A percentile compares a stretch with the other conserved stretches of the same genome.
Conservation (phyloP, 2,113 vertebrate species). For the Chaetops frenatus region DNA sequence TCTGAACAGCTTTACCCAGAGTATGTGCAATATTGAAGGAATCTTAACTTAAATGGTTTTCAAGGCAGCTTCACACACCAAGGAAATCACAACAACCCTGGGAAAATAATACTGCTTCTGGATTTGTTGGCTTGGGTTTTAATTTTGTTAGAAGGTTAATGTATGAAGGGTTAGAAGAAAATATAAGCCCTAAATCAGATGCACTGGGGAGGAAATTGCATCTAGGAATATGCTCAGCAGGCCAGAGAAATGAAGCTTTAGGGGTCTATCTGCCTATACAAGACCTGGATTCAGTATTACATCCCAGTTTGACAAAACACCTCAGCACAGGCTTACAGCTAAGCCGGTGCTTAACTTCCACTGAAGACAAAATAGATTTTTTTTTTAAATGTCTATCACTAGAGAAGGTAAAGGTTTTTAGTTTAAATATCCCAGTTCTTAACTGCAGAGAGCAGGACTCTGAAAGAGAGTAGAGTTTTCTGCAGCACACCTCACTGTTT, state of each 20-base stretch:
- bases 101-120: not conserved
- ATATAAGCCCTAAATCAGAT: not conserved
- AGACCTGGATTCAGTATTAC: not conserved
- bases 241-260: not conserved
- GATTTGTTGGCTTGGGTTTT: not conserved
- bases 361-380: not conserved
- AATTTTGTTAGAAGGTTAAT: not conserved
- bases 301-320: not conserved
- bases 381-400: not conserved
- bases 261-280: not conserved
- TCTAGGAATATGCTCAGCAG: not conserved
- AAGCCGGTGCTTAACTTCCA: not conserved
- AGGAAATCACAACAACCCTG: not conserved
- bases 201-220: not conserved
- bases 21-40: not conserved
- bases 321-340: not conserved
- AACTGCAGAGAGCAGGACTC: not conserved
- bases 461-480: not conserved
- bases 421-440: not conserved
- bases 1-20: not conserved
- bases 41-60: not conserved
- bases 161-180: not conserved
- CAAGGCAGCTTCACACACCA: not conserved
- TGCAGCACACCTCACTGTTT: not conserved
- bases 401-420: not conserved